A percentile compares a stretch with the other conserved stretches of the same genome.
Conservation (phyloP, 2,888 invertebrate species). For the Myathropa florea region DNA sequence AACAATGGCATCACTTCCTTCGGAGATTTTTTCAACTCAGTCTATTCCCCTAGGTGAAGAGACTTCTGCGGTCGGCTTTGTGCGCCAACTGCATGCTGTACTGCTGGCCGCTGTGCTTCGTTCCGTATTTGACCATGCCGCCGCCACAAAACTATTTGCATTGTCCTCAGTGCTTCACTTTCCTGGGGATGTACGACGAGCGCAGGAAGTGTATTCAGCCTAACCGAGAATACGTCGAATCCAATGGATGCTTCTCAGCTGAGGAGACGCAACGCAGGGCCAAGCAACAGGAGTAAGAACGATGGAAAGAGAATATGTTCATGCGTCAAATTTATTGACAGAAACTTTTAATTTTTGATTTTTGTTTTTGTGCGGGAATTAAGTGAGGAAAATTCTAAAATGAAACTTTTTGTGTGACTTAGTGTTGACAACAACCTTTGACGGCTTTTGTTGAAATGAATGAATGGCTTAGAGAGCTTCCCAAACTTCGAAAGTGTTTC, state of each 20-base stretch:
- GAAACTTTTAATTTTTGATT: too few species aligned
- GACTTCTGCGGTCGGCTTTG: not conserved
- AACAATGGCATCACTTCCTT: not conserved
- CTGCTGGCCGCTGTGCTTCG: slow-evolving; percentile 79
- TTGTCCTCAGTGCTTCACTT: slow-evolving; percentile 77
- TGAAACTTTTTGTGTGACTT: not conserved
- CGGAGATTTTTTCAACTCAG: not conserved
- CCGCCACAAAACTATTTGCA: slow-evolving; percentile 76
- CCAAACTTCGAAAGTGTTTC: too few species aligned
- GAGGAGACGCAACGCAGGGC: not conserved
- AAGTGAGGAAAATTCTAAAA: not conserved
- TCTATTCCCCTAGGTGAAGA: not conserved
- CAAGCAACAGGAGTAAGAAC: not conserved
- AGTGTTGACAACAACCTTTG: too few species aligned
- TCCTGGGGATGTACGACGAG: slow-evolving; percentile 78
- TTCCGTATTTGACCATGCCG: slow-evolving; percentile 76
- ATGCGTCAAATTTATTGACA: not conserved
- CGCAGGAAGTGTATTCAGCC: slow-evolving; percentile 75
- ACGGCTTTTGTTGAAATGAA: too few species aligned
- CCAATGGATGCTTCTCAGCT: not conserved
- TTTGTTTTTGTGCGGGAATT: not conserved
- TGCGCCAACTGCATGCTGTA: slow-evolving; percentile 75
- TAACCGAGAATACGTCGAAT: slow-evolving; percentile 71
- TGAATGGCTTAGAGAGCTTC: too few species aligned
- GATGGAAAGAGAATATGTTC: not conserved